Conservation (phyloP, 1,140 invertebrate species). For the Aporrectodea caliginosa region DNA sequence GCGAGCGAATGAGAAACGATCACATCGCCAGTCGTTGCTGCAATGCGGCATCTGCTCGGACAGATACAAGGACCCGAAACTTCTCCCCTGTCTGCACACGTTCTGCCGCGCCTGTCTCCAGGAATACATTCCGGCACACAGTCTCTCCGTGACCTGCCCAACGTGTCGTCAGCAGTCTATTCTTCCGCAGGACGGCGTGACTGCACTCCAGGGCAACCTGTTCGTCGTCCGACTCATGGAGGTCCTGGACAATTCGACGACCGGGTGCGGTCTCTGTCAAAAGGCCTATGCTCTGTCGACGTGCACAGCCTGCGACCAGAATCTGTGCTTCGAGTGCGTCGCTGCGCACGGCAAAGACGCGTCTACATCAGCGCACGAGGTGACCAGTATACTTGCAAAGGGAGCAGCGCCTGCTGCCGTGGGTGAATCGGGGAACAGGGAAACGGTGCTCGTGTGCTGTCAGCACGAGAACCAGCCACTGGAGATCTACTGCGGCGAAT, state of each 20-base stretch:
- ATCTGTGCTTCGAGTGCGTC: constrained; percentile 49
- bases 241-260: constrained; percentile 45
- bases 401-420: no score
- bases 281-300: constrained; percentile 44
- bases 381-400: constrained; percentile 3
- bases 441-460: constrained; percentile 45
- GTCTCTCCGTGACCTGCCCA: constrained; percentile 60
- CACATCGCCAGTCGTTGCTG: constrained; percentile 47
- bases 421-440: not conserved
- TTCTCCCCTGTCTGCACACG: constrained; percentile 57
- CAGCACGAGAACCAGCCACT: constrained; percentile 56
- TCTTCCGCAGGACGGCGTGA: constrained; percentile 59
- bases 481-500: constrained; percentile 59
- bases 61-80: constrained; percentile 48
- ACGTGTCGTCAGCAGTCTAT: constrained; percentile 61
- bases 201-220: constrained; percentile 58
- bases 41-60: constrained; percentile 55
- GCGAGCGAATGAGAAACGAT: not conserved
- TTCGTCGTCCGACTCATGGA: constrained; percentile 58
- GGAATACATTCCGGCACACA: constrained; percentile 54
- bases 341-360: constrained; percentile 38
- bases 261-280: constrained; percentile 39
- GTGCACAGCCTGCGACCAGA: constrained; percentile 52
- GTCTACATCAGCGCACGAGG: constrained; percentile 32
- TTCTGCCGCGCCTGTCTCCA: constrained; percentile 56